A percentile compares a stretch with the other conserved stretches of the same genome.
phyloP scores from a whole-genome alignment of 2,888 invertebrate species.

The Lycophotia porphyrea region DNA sequence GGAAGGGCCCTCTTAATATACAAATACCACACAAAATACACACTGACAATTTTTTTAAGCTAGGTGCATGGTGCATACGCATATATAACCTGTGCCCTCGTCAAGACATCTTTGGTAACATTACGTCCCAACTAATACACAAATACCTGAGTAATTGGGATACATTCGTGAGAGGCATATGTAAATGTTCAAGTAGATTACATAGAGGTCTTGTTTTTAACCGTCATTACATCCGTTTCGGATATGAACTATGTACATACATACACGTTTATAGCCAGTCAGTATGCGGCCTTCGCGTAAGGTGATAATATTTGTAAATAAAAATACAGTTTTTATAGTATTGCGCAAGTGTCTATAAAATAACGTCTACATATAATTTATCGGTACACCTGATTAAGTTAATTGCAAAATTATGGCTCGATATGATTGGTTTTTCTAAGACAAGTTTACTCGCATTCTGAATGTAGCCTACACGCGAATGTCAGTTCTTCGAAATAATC shows the following conservation, averaged over 20 bases:
- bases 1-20: too few relatives aligned
- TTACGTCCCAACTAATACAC: slow-evolving; percentile 31
- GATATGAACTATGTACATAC: slow-evolving; percentile 45
- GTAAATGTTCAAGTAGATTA: slow-evolving; percentile 40
- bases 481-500: slow-evolving; percentile 19
- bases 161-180: slow-evolving; percentile 52
- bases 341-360: slow-evolving; percentile 59
- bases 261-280: slow-evolving; percentile 56
- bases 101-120: slow-evolving; percentile 52
- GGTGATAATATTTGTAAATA: slow-evolving; percentile 64
- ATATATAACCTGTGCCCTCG: slow-evolving; percentile 28
- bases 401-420: slow-evolving; percentile 54
- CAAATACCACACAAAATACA: slow-evolving; percentile 42
- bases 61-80: slow-evolving; percentile 40
- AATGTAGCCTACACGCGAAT: slow-evolving; percentile 30
- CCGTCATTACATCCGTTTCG: slow-evolving; percentile 68
- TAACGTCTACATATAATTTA: slow-evolving; percentile 57
- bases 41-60: slow-evolving; percentile 35
- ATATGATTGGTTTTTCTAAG: slow-evolving; percentile 50
- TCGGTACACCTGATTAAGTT: slow-evolving; percentile 49
- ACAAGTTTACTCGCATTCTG: slow-evolving; percentile 40
- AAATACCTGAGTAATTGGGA: slow-evolving; percentile 55
- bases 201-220: slow-evolving; percentile 39
- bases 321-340: slow-evolving; percentile 61
- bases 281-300: slow-evolving; percentile 68